These are phyloP conservation scores for Corynorhinus townsendii DNA, from an alignment of 2,113 vertebrate genomes.

Conservation along the genomic window DNA sequence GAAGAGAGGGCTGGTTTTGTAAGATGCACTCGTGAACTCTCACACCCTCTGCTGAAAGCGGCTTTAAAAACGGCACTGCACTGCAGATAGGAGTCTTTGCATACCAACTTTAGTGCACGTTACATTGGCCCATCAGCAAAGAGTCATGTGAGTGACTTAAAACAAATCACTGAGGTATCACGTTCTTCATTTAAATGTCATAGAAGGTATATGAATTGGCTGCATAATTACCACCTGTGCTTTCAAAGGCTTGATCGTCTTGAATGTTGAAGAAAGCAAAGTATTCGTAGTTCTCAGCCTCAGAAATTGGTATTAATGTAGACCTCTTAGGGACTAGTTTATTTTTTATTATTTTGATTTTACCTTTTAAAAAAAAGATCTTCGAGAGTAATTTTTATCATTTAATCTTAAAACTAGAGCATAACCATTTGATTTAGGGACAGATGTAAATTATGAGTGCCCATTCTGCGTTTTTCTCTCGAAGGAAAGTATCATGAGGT, in stretches of 20 bases:
- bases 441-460: not conserved
- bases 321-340: not conserved
- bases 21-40: constrained; percentile 32
- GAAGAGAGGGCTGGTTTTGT: not conserved
- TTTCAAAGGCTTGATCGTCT: constrained; percentile 41
- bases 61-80: constrained; percentile 34
- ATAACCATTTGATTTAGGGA: constrained; percentile 30
- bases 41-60: constrained; percentile 40
- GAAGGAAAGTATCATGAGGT: not conserved
- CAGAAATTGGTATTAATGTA: not conserved
- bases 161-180: constrained; percentile 12
- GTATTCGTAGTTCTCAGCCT: constrained; percentile 6
- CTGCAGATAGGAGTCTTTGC: constrained; percentile 41
- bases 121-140: constrained; percentile 20
- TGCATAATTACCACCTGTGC: constrained; percentile 13
- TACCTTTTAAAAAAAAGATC: not conserved
- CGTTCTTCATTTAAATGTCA: constrained; percentile 22
- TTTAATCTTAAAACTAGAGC: constrained; percentile 31
- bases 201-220: constrained; percentile 11
- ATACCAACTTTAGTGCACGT: constrained; percentile 26
- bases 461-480: not conserved
- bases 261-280: constrained; percentile 40
- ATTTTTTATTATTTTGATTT: constrained; percentile 23
- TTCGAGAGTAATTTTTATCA: not conserved
- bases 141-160: constrained; percentile 30